Percentiles rank a stretch among this genome's conserved stretches.
phyloP scores from a whole-genome alignment of 1,140 invertebrate genomes.

The Ceratosolen solmsi region DNA sequence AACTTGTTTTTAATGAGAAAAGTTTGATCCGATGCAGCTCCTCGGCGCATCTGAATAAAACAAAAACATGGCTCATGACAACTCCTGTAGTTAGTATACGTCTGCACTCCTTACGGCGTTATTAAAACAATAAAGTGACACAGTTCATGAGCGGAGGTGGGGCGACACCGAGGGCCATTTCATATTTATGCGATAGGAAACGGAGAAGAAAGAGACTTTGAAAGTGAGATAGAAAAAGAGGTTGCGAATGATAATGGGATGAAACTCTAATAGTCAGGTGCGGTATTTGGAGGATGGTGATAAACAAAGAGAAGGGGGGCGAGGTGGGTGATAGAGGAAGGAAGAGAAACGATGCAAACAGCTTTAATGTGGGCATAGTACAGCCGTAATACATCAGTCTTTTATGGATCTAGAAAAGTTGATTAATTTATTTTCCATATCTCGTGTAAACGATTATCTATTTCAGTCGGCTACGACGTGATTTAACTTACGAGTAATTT shows the following conservation, averaged over 20 bases:
- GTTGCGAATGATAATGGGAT: conserved; percentile 15
- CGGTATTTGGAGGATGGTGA: no score
- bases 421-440: conserved; percentile 35
- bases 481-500: no score
- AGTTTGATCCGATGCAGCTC: neutral
- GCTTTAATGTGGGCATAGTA: no score
- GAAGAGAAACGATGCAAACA: no score
- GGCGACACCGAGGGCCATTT: neutral
- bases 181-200: neutral
- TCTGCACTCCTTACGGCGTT: neutral
- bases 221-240: neutral
- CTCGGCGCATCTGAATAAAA: neutral
- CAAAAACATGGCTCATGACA: neutral
- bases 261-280: conserved; percentile 37
- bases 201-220: neutral
- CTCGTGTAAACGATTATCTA: neutral
- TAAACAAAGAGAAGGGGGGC: conserved; percentile 25
- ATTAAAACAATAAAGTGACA: conserved; percentile 11
- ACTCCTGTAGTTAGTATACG: neutral
- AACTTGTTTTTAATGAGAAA: conserved; percentile 27
- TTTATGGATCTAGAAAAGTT: conserved; percentile 5
- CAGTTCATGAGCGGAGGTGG: neutral
- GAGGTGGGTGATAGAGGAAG: neutral
- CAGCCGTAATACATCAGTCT: no score
- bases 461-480: neutral